Base-by-base conservation (phyloP, 2,113 vertebrate genomes). In the Bostrychus sinensis region DNA sequence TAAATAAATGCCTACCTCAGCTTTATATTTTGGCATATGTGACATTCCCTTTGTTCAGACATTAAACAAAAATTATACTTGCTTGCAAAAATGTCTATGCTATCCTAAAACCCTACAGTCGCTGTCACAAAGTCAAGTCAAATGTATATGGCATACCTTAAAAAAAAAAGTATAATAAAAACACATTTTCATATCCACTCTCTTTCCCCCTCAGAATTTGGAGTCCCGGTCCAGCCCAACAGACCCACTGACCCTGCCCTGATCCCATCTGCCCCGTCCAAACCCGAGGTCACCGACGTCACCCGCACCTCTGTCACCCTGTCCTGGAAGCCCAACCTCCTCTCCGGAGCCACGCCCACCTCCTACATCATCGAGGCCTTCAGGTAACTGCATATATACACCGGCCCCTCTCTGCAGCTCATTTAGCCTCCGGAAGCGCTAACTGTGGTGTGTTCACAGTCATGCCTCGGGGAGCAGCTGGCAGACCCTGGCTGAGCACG, bases 281-380 rank as follows among this genome's bases (percentile, higher is more conserved):
- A 95, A 85, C 96, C 96, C 0, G 96, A 98, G 78, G 93, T 98
- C 67, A 96, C 93, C 1, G 96, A 99, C 30, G 96, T 98, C 72
- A 95, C 93, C 74, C 95, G 94, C 82, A 97, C 95, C 34, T 95
- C 95, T 8, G 92, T 98, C 43, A 93, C 92, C 0, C 89, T 99
- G 63, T 94, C 94, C 43, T 99, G 97, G 97, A 95, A 95, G 83
- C 96, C 96, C 4, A 97, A 98, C 86, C 84, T 96, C 76, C 95
- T 95, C 83, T 87, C 95, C 56, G 96, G 96, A 80, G 97, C 96
- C 89, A 99, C 97, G 0, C 97, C 97, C 78, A 99, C 96, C 1
- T 99, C 97, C 60, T 99, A 99, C n/a, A 89, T 99, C 75, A 94
- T 99, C 61, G 97, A 99, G 84, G 96, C 95, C 78, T 99, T 99